Evolutionary conservation across 2,113 vertebrate genomes (phyloP).

Genomic region (Carettochelys insculpta): DNA sequence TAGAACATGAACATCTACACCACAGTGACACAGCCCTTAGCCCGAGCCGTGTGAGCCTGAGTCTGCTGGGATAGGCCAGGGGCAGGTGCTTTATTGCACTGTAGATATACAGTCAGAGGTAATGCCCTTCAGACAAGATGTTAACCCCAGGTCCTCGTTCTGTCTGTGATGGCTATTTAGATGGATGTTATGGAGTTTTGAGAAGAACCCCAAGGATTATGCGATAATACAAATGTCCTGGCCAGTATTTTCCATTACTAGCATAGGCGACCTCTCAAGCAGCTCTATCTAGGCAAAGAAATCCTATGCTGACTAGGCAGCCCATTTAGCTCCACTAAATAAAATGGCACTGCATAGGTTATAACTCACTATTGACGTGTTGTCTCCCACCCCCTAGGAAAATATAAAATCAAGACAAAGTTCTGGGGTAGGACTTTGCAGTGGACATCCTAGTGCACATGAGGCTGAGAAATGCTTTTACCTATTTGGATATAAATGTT

Average conservation of each 20-base stretch:
- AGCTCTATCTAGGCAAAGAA: not conserved
- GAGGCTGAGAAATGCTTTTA: not conserved
- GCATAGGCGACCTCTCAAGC: not conserved
- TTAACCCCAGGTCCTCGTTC: not conserved
- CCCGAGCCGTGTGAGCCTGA: not conserved
- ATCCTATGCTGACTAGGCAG: not conserved
- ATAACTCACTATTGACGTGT: not conserved
- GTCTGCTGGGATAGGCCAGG: not conserved
- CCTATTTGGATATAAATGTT: not conserved
- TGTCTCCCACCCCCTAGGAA: not conserved
- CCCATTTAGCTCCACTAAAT: not conserved
- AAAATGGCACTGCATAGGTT: not conserved
- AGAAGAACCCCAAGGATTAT: not conserved
- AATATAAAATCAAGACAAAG: not conserved
- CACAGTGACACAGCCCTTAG: not conserved
- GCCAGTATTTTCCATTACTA: not conserved
- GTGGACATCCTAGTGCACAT: not conserved
- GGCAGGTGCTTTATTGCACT: not conserved
- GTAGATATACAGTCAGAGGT: not conserved
- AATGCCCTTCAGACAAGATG: not conserved
- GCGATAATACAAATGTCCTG: not conserved
- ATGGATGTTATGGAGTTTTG: fast-evolving
- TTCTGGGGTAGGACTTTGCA: not conserved
- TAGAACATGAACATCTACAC: not conserved
- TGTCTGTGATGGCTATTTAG: not conserved